Conservation (phyloP, 1,140 invertebrate genomes). For the Lineus longissimus region DNA sequence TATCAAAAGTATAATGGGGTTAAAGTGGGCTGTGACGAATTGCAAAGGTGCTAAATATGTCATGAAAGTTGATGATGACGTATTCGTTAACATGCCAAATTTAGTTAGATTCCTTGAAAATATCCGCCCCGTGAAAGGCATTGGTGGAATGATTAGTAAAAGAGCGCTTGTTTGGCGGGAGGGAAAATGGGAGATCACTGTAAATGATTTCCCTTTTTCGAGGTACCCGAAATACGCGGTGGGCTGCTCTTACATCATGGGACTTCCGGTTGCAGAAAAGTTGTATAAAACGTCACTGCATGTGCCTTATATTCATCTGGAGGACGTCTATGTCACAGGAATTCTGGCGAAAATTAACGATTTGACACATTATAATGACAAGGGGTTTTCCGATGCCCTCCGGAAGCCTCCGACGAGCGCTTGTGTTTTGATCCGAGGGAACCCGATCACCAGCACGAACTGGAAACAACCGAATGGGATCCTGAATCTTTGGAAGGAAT, state of each 20-base stretch:
- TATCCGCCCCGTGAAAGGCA: not conserved
- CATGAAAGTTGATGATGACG: constrained; percentile 58
- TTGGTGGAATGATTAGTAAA: constrained; percentile 10
- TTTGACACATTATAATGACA: too few relatives aligned
- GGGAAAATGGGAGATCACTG: constrained; percentile 13
- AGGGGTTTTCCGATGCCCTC: too few relatives aligned
- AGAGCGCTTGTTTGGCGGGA: constrained; percentile 6
- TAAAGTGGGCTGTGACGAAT: constrained; percentile 73
- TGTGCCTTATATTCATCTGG: constrained; percentile 33
- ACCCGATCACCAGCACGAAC: too few relatives aligned
- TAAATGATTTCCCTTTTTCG: constrained; percentile 15
- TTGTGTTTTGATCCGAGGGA: too few relatives aligned
- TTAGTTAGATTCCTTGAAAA: constrained; percentile 6
- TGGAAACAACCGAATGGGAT: too few relatives aligned
- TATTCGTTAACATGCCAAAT: constrained; percentile 51
- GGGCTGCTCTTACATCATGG: constrained; percentile 46
- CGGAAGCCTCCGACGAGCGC: too few relatives aligned
- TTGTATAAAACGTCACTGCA: constrained; percentile 31
- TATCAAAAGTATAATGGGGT: constrained; percentile 77
- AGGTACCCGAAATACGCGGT: constrained; percentile 42
- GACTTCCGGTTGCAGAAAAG: constrained; percentile 26
- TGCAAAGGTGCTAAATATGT: constrained; percentile 58
- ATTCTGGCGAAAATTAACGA: constrained; percentile 11
- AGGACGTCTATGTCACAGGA: constrained; percentile 51
- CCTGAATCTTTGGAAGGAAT: too few relatives aligned